A percentile compares a stretch with the other conserved stretches of the same genome.
These are phyloP conservation scores for Arremon aurantiirostris DNA, from an alignment of 2,797 vertebrate species.

Conservation along the genomic window DNA sequence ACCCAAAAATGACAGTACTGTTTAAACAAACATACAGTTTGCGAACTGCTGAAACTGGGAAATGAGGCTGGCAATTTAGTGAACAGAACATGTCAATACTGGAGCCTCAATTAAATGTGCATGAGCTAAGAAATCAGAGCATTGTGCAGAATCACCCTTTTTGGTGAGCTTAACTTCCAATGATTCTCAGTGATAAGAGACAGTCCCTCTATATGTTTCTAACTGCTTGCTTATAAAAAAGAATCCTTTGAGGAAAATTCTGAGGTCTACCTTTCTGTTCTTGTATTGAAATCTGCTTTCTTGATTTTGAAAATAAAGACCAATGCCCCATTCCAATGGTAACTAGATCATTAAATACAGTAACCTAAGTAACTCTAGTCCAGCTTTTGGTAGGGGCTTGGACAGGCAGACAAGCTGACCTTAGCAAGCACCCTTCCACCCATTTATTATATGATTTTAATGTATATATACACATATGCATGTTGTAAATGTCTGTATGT, in stretches of 20 bases:
- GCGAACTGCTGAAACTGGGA: not conserved
- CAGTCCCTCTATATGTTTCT: not conserved
- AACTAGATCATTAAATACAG: not conserved
- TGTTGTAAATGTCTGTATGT: not conserved
- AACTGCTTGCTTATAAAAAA: not conserved
- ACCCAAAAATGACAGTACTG: not conserved
- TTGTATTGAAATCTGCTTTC: not conserved
- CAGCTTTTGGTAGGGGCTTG: not conserved
- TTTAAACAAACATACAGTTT: not conserved
- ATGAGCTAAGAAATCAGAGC: not conserved
- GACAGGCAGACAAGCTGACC: not conserved
- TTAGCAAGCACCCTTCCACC: not conserved
- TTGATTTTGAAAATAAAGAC: not conserved
- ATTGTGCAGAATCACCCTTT: not conserved
- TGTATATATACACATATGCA: rapidly evolving
- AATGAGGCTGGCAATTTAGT: not conserved
- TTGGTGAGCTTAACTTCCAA: not conserved
- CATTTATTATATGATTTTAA: not conserved
- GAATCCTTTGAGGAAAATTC: not conserved
- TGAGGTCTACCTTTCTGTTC: not conserved
- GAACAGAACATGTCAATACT: not conserved
- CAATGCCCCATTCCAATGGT: not conserved
- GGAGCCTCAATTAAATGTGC: not conserved
- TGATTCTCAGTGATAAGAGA: not conserved
- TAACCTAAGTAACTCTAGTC: not conserved